Conservation (phyloP, 2,113 vertebrate species). For the Oncorhynchus masou region DNA sequence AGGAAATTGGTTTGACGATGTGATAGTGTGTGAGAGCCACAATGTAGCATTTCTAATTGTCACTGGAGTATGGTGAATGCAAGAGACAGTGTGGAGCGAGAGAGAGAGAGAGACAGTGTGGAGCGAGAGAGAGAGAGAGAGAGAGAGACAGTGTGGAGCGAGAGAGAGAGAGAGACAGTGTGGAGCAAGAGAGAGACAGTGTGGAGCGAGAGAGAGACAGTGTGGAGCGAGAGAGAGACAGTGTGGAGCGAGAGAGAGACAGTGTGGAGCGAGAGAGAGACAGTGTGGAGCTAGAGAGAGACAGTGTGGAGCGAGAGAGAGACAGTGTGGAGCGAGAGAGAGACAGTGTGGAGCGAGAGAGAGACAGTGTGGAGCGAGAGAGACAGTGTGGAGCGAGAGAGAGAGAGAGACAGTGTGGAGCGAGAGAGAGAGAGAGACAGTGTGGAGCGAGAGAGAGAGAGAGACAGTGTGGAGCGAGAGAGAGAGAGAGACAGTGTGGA, state of each 20-base stretch:
- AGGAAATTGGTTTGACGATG: conserved; percentile 16
- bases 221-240: background rate
- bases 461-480: background rate
- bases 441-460: background rate
- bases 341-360: too few species aligned
- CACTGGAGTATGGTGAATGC: conserved; percentile 1
- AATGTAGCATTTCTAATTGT: background rate
- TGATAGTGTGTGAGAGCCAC: conserved; percentile 8
- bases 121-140: background rate
- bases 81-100: background rate
- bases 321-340: background rate
- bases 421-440: background rate
- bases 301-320: too few species aligned
- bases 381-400: background rate
- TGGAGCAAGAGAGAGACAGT: background rate
- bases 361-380: background rate
- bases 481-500: too few species aligned
- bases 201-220: background rate
- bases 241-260: too few species aligned
- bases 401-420: background rate
- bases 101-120: conserved; percentile 3
- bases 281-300: background rate
- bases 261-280: background rate
- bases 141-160: background rate
- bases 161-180: background rate